Base-by-base conservation (phyloP, 2,113 vertebrate species). In the Ellobius talpinus region DNA sequence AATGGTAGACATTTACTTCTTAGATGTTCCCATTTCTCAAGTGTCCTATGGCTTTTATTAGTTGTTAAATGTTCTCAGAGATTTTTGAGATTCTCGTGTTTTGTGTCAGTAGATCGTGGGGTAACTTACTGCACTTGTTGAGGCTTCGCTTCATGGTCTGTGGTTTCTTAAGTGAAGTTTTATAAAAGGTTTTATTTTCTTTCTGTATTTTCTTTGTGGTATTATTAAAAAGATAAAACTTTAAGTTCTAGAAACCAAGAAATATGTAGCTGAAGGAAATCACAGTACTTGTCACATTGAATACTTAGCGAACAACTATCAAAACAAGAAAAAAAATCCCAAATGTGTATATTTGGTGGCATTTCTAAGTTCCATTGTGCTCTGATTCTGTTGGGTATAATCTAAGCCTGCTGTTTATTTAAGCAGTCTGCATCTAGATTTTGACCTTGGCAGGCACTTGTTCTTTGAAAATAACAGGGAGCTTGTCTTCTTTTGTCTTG, bases 381-480 rank as follows among this genome's bases (percentile, higher is more conserved):
- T 95, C 88, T 91, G 95, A 85, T 47, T 55, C 39, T 81, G n/a
- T 36, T 74, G 87, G 70, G 47, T 90, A 81, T 82, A 21, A 79
- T 84, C 97, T 36, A 58, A 95, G 36, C 92, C 68, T 86, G 1
- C 73, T 85, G 95, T 94, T 97, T 97, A 87, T 81, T 95, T 70
- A 16, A 42, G 63, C 90, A 96, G 73, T 65, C 55, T 97, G 0
- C 61, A 55, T 96, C 88, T 94, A 70, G 36, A 42, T 94, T 97
- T 97, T 96, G 77, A 84, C 94, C 65, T 96, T 76, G 95, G 55
- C 91, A 86, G 90, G 42, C 39, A 63, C 89, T 89, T 47, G 26
- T 2, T 97, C 84, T 96, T 94, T 94, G 88, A 88, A 70, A 84
- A 86, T 93, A 93, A 73, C 90, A 96, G 85, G 79, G 79, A 98